Percentiles rank a stretch among this genome's conserved stretches.
Evolutionary conservation across 2,797 vertebrate genomes (phyloP).

Genomic region (Malacoctenus gilli): DNA sequence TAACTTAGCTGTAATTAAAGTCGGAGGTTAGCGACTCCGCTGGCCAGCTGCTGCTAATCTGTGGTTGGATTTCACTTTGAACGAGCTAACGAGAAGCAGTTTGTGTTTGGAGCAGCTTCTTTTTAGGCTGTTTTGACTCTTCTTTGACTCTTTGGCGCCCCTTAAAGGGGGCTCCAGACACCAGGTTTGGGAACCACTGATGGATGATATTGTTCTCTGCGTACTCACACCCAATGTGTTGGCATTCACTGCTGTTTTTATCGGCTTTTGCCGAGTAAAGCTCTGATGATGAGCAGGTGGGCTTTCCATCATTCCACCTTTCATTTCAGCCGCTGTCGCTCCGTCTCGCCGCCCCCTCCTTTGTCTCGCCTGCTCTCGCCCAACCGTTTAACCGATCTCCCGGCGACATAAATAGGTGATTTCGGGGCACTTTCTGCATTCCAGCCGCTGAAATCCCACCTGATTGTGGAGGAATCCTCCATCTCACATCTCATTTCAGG

Average conservation of each 20-base stretch:
- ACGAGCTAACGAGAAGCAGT: conserved; percentile 46
- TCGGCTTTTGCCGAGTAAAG: too few species aligned
- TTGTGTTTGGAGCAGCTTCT: conserved; percentile 18
- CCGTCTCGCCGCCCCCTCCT: conserved; percentile 17
- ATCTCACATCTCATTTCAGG: conserved; percentile 45
- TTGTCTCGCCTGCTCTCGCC: conserved; percentile 19
- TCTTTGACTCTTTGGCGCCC: too few species aligned
- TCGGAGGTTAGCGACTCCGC: conserved; percentile 6
- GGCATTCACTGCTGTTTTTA: too few species aligned
- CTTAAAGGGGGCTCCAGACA: too few species aligned
- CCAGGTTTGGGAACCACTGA: too few species aligned
- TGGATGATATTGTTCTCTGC: too few species aligned
- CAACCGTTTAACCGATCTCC: conserved; percentile 32
- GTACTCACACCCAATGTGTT: too few species aligned
- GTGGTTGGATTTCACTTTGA: conserved; percentile 10
- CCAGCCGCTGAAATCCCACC: conserved; percentile 35
- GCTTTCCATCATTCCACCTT: neutral
- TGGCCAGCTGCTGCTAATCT: conserved; percentile 15
- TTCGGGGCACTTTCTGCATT: conserved; percentile 11
- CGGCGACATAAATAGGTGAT: conserved; percentile 31
- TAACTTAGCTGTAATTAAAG: conserved; percentile 12
- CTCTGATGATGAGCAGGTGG: too few species aligned
- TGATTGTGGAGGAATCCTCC: conserved; percentile 42
- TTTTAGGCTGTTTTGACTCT: conserved; percentile 51
- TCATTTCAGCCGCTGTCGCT: neutral